A percentile compares a stretch with the other conserved stretches of the same genome.
phyloP scores from a whole-genome alignment of 2,797 vertebrate genomes.

The Orestias chungarensis region DNA sequence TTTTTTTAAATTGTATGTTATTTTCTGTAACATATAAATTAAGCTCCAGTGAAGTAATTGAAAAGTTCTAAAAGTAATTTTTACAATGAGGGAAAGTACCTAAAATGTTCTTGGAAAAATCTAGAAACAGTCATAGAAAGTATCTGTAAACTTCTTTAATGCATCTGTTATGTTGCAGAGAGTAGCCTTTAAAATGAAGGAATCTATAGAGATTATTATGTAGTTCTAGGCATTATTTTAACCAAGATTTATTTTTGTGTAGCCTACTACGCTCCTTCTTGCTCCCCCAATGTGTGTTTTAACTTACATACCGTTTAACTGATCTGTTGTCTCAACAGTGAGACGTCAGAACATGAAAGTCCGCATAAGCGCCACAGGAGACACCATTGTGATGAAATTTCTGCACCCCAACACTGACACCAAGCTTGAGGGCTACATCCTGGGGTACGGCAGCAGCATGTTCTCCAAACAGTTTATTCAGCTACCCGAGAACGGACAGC shows the following conservation, averaged over 20 bases:
- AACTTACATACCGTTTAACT: background rate
- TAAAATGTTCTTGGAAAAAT: background rate
- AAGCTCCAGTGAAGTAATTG: background rate
- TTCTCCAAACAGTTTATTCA: slow-evolving; percentile 93
- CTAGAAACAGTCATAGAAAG: background rate
- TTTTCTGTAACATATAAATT: background rate
- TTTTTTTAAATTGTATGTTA: background rate
- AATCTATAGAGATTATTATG: background rate
- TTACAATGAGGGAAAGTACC: background rate
- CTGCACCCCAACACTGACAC: slow-evolving; percentile 82
- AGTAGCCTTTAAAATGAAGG: background rate
- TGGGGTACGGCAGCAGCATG: slow-evolving; percentile 92
- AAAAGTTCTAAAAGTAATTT: background rate
- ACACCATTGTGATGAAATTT: slow-evolving; percentile 92
- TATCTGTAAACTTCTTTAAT: background rate
- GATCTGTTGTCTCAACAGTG: slow-evolving; percentile 69
- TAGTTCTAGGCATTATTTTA: background rate
- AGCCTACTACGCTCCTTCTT: background rate
- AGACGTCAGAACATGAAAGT: slow-evolving; percentile 91
- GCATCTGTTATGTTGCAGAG: background rate
- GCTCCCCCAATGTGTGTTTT: no score
- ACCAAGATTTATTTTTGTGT: background rate
- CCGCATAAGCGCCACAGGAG: slow-evolving; percentile 89
- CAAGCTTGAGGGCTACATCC: slow-evolving; percentile 91
- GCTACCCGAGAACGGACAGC: slow-evolving; percentile 87